Conservation (phyloP, 2,797 vertebrate species). For the Pseudomugil gertrudae region DNA sequence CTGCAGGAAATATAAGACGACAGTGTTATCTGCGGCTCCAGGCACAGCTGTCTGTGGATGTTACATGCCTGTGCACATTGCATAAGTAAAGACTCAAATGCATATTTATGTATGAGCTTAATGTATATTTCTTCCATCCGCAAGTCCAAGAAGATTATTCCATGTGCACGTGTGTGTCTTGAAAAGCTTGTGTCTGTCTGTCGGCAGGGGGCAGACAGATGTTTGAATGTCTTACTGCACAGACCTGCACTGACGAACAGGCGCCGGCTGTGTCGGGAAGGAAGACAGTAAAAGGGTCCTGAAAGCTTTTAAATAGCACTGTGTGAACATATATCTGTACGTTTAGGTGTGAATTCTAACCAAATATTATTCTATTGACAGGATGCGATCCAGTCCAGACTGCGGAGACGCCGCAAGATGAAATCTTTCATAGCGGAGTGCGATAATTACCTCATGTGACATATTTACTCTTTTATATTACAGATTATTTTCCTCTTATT, state of each 20-base stretch:
- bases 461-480: conserved; percentile 11
- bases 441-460: conserved; percentile 43
- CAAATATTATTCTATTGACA: conserved; percentile 48
- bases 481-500: background rate
- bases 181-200: conserved; percentile 64
- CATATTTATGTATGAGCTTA: conserved; percentile 32
- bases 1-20: conserved; percentile 73
- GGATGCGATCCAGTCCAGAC: conserved; percentile 40
- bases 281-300: conserved; percentile 28
- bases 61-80: conserved; percentile 57
- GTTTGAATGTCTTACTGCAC: conserved; percentile 46
- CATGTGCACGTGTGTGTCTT: conserved; percentile 26
- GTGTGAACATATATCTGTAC: background rate
- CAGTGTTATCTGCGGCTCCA: conserved; percentile 63
- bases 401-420: conserved; percentile 31
- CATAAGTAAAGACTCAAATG: conserved; percentile 33
- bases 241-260: conserved; percentile 57
- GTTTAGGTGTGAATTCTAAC: conserved; percentile 24
- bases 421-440: conserved; percentile 33
- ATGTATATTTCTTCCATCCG: conserved; percentile 17
- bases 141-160: conserved; percentile 16
- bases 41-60: conserved; percentile 65
- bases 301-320: conserved; percentile 5
- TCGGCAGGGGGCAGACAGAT: conserved; percentile 74
- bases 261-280: conserved; percentile 51